Base-by-base conservation (phyloP, 2,888 invertebrate genomes). In the Polydrusus cervinus region DNA sequence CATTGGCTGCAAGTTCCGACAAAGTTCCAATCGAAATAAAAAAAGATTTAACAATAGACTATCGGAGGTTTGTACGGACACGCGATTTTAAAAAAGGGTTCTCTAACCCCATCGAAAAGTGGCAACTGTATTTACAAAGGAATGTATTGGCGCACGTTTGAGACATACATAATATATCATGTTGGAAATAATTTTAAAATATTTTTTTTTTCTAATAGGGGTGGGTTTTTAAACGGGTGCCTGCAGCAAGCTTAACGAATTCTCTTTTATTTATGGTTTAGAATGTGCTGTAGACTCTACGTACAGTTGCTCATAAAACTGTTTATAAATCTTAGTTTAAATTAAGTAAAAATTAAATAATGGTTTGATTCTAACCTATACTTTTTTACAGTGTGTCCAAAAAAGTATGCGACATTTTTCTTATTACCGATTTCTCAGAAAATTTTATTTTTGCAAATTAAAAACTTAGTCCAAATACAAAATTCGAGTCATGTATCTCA, bases 121-220 rank as follows among this genome's bases (percentile, higher is more conserved):
- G 51, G 71, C 75, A 75, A 75, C 75, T 75, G 75, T 75, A 67
- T 75, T 71, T 66, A 75, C 75, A 75, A 75, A 61, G 40, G 75
- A 62, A 47, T 70, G 43, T 60, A 49, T 62, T 65, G 71, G 60
- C 55, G 67, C 71, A 71, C 75, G 68, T 75, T 71, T 40, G 47
- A 66, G 43, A 75, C 75, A 75, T 75, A n/a, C n/a, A n/a, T n/a
- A n/a, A n/a, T n/a, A 66, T 75, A 75, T 75, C 75, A 75, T 75
- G 67, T 71, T 67, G 43, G 51, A 66, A 61, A 45, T 71, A 55
- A 75, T 71, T 67, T 60, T 71, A 71, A 74, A 70, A 71, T 70
- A 66, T 65, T 7, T 34, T 25, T 67, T 71, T 71, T 55, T 71
- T 75, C 61, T 34, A 38, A 67, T 73, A 43, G 43, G 74, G 74